Percentiles rank a stretch among this genome's conserved stretches.
phyloP scores from a whole-genome alignment of 2,888 invertebrate genomes.

The Lagria hirta region DNA sequence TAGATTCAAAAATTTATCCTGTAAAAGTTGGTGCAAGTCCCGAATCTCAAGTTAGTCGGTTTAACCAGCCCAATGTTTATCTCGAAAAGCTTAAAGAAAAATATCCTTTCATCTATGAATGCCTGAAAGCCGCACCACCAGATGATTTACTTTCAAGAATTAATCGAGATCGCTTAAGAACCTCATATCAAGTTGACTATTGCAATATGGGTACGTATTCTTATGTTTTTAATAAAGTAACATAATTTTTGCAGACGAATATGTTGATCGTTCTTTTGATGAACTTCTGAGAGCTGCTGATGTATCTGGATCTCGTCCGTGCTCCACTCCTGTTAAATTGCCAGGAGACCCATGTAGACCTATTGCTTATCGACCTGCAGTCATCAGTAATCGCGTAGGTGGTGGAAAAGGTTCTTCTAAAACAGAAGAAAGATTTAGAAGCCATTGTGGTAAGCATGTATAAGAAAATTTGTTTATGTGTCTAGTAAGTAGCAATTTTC shows the following conservation, averaged over 20 bases:
- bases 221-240: constrained; percentile 1
- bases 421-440: constrained; percentile 17
- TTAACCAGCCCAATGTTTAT: constrained; percentile 64
- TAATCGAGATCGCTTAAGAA: constrained; percentile 62
- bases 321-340: constrained; percentile 60
- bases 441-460: constrained; percentile 33
- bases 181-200: constrained; percentile 66
- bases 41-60: constrained; percentile 58
- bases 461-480: no score
- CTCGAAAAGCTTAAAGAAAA: constrained; percentile 65
- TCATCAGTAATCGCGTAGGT: constrained; percentile 35
- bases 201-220: constrained; percentile 54
- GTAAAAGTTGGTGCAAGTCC: constrained; percentile 60
- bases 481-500: no score
- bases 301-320: constrained; percentile 58
- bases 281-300: constrained; percentile 60
- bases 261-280: constrained; percentile 61
- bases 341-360: constrained; percentile 63
- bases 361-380: constrained; percentile 40
- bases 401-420: constrained; percentile 30
- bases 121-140: constrained; percentile 61
- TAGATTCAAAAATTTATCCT: constrained; percentile 65
- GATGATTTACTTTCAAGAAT: constrained; percentile 62
- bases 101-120: constrained; percentile 66
- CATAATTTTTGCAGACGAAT: constrained; percentile 47